phyloP scores from a whole-genome alignment of 2,797 vertebrate species.

The Podarcis lilfordi region DNA sequence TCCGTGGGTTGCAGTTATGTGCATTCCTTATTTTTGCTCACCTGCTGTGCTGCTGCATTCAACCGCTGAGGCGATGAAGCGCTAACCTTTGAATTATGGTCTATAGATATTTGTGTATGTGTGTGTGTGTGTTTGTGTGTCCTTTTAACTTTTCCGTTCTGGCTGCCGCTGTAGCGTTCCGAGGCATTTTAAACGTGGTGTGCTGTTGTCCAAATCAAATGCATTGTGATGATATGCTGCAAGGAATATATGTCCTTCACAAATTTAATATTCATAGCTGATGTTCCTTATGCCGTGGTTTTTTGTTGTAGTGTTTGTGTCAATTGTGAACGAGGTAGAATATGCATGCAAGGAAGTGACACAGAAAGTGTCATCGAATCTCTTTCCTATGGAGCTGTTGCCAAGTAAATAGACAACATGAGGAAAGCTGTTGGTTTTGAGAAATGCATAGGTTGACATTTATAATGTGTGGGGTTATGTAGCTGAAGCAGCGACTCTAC shows the following conservation, averaged over 20 bases:
- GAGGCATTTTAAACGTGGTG: neutral
- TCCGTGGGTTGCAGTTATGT: conserved; percentile 45
- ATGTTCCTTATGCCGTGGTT: neutral
- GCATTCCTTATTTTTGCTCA: conserved; percentile 35
- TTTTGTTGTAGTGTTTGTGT: neutral
- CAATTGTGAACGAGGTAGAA: neutral
- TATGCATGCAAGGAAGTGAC: neutral
- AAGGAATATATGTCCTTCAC: conserved; percentile 38
- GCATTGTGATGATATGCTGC: neutral
- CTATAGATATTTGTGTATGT: neutral
- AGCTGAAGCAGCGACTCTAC: neutral
- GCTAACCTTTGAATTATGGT: conserved; percentile 32
- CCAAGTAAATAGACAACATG: neutral
- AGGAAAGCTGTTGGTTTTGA: conserved; percentile 4
- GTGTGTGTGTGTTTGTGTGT: conserved; percentile 23
- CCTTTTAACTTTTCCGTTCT: conserved; percentile 20
- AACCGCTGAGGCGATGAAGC: conserved; percentile 31
- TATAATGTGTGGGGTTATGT: neutral
- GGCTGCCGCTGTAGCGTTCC: neutral
- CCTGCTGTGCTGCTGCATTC: conserved; percentile 39
- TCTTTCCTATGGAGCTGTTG: neutral
- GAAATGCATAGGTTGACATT: neutral
- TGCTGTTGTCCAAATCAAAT: neutral
- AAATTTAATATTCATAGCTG: neutral
- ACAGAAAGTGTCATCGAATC: neutral